These are phyloP conservation scores for Trematomus loennbergii DNA, from an alignment of 2,113 vertebrate genomes.

Conservation along the genomic window DNA sequence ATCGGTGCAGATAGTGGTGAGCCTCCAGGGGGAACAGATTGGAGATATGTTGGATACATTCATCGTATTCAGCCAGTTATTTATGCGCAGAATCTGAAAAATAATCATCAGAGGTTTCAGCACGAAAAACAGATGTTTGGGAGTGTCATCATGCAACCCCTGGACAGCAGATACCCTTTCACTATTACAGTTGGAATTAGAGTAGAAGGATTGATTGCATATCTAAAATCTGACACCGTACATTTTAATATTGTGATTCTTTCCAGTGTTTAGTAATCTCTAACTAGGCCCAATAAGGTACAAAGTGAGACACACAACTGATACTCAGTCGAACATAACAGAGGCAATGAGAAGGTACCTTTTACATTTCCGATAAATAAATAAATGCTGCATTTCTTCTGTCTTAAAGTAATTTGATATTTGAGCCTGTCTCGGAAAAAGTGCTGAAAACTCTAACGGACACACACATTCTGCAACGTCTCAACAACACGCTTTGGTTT, in stretches of 20 bases:
- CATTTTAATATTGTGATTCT: constrained; percentile 37
- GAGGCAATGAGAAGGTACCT: constrained; percentile 6
- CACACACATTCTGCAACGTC: constrained; percentile 36
- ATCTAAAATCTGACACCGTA: constrained; percentile 32
- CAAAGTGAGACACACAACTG: constrained; percentile 40
- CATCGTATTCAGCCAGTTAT: constrained; percentile 42
- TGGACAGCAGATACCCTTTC: constrained; percentile 19
- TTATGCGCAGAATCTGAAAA: constrained; percentile 25
- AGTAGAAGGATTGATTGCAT: constrained; percentile 52
- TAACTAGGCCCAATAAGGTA: constrained; percentile 50
- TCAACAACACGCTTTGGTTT: constrained; percentile 62
- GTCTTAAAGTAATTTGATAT: neutral
- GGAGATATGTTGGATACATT: constrained; percentile 72
- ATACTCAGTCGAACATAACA: neutral
- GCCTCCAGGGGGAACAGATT: constrained; percentile 31
- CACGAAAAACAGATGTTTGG: constrained; percentile 19
- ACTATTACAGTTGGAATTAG: constrained; percentile 17
- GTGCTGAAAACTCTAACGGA: constrained; percentile 42
- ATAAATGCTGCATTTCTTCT: constrained; percentile 18
- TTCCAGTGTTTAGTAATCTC: constrained; percentile 51
- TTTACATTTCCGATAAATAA: constrained; percentile 11
- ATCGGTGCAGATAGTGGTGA: constrained; percentile 37
- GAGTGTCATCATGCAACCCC: constrained; percentile 33
- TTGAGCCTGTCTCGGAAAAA: constrained; percentile 30
- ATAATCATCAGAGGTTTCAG: constrained; percentile 36